Evolutionary conservation across 2,797 vertebrate genomes (phyloP), one percentile per base, ranked within the genome.

Genomic region (Onychomys torridus): DNA sequence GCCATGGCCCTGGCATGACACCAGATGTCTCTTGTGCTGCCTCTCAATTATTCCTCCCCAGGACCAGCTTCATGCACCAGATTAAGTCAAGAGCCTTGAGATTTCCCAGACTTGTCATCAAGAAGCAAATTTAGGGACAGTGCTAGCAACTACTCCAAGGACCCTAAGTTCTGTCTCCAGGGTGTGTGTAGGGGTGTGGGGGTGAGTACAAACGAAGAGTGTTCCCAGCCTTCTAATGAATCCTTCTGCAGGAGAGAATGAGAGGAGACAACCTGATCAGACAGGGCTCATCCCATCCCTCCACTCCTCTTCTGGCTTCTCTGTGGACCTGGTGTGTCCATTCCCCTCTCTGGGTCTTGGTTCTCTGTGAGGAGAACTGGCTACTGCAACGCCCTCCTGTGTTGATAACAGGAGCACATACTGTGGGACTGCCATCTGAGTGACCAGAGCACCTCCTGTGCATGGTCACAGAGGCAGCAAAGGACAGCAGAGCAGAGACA

Each of bases 351-450:
- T 37, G 67, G 34, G n/a, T n/a, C 67, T 71, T 71, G 67, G 34
- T 46, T 52, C 10, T 27, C 12, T 4, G 3, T 2, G 1, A 37
- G 40, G 4, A 73, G n/a, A 12, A 75, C 29, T 1, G 21, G 1
- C 21, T 46, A 11, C 0, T 14, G 25, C 61, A 19, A 37, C 1
- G 21, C 16, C 40, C 21, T 8, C 6, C 27, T 12, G 61, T 63
- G 55, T 13, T 57, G 55, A 57, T 57, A 57, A 29, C 4, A 29
- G 29, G 67, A 79, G 23, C 52, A 16, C 7, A 79, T 32, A 6
- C 0, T 0, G 0, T 9, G 11, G 3, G 6, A 0, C 0, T 19
- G 25, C 27, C 0, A 1, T 10, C 10, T 0, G 6, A 63, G 37
- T 25, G 4, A 5, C 43, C 4, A 4, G 2, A 65, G 29, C 8